These are phyloP conservation scores for Trachythela sp. DNA, from an alignment of 64 coral and sea anemone genomes.

Conservation along the genomic window DNA sequence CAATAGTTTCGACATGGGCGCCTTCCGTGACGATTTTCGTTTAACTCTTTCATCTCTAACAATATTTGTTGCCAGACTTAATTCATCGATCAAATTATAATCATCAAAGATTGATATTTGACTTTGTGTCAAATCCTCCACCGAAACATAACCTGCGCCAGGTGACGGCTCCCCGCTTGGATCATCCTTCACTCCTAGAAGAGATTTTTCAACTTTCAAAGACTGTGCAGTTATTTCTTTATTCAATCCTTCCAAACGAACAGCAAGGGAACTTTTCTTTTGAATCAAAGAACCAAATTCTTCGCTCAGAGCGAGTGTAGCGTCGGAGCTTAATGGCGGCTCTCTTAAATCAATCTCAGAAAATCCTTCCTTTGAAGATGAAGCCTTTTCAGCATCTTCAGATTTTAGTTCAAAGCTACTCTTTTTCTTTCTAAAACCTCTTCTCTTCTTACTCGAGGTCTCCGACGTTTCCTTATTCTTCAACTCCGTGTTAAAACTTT, in stretches of 20 bases:
- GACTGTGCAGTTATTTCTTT: conserved; percentile 17
- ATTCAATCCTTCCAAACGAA: background rate
- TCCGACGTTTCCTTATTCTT: background rate
- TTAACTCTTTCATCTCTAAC: background rate
- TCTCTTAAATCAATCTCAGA: background rate
- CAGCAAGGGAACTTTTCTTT: background rate
- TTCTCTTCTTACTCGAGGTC: background rate
- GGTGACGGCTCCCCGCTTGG: background rate
- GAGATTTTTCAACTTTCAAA: conserved; percentile 7
- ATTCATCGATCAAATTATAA: background rate
- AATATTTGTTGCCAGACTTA: conserved; percentile 12
- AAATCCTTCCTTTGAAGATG: background rate
- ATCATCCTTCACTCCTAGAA: background rate
- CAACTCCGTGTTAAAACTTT: background rate
- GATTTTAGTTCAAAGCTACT: background rate
- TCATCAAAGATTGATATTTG: background rate
- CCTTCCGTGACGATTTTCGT: background rate
- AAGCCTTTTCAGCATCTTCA: background rate
- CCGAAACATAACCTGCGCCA: background rate
- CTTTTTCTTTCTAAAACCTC: background rate
- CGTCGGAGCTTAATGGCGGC: background rate
- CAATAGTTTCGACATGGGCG: background rate
- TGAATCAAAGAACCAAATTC: background rate
- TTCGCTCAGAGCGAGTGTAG: background rate
- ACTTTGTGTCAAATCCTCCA: background rate